phyloP scores from a whole-genome alignment of 2,797 vertebrate genomes.

The Chaenodraco wilsoni region DNA sequence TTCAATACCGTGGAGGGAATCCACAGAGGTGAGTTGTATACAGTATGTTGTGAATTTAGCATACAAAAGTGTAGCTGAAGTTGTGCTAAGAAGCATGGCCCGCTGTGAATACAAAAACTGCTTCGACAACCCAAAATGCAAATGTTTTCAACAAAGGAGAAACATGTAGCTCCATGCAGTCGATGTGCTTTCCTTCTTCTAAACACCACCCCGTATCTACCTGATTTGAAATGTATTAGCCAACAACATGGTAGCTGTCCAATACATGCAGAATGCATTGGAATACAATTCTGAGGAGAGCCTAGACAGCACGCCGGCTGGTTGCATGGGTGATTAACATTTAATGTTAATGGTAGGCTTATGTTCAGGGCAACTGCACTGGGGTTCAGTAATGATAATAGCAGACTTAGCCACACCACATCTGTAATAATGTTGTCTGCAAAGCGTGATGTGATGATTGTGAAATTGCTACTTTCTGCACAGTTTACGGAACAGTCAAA shows the following conservation, averaged over 20 bases:
- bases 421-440: constrained; percentile 82
- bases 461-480: constrained; percentile 72
- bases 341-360: constrained; percentile 80
- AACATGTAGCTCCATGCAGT: constrained; percentile 9
- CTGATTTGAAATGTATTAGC: constrained; percentile 31
- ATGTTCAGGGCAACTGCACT: constrained; percentile 72
- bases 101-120: constrained; percentile 42
- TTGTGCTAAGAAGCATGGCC: constrained; percentile 44
- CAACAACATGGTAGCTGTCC: constrained; percentile 17
- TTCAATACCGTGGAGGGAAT: constrained; percentile 42
- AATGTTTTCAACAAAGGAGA: constrained; percentile 43
- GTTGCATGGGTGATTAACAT: constrained; percentile 80
- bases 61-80: constrained; percentile 57
- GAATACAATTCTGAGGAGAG: constrained; percentile 27
- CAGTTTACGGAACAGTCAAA: constrained; percentile 63
- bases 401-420: constrained; percentile 69
- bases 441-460: constrained; percentile 72
- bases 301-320: constrained; percentile 44
- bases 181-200: constrained; percentile 10
- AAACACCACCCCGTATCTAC: constrained; percentile 19
- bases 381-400: constrained; percentile 81
- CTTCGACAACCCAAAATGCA: constrained; percentile 45
- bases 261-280: constrained; percentile 41
- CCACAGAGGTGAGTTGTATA: constrained; percentile 53
- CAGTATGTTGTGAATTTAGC: constrained; percentile 57